phyloP scores from a whole-genome alignment of 2,888 invertebrate genomes.

The Xanthorhoe spadicearia region DNA sequence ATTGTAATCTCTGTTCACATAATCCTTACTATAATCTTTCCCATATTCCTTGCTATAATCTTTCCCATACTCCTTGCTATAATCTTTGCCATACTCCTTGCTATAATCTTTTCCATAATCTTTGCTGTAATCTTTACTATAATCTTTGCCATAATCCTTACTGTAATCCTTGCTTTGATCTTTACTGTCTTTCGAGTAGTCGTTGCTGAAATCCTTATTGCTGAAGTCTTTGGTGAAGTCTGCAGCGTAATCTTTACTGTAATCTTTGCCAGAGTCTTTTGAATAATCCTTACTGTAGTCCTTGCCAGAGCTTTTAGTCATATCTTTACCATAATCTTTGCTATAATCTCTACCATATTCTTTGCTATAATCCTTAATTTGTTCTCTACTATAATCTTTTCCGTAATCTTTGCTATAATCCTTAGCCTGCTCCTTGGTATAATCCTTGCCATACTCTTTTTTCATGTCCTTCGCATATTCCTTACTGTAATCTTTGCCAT shows the following conservation, averaged over 20 bases:
- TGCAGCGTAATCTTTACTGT: constrained; percentile 59
- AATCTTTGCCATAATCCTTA: constrained; percentile 69
- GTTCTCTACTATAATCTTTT: constrained; percentile 39
- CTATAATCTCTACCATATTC: constrained; percentile 41
- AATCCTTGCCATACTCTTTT: constrained; percentile 33
- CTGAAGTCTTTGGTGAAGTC: constrained; percentile 47
- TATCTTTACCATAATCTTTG: constrained; percentile 41
- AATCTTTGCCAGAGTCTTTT: constrained; percentile 52
- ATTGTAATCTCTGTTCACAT: constrained; percentile 39
- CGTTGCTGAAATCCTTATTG: constrained; percentile 52
- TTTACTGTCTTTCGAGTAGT: constrained; percentile 20
- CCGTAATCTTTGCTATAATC: constrained; percentile 38
- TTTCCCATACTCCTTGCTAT: constrained; percentile 38
- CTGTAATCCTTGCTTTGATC: constrained; percentile 15
- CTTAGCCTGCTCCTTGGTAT: constrained; percentile 34
- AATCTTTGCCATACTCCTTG: constrained; percentile 44
- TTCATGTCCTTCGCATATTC: constrained; percentile 43
- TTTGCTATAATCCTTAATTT: constrained; percentile 36
- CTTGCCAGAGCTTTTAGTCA: constrained; percentile 32
- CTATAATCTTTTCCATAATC: constrained; percentile 26
- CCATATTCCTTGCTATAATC: constrained; percentile 38
- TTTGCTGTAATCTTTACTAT: constrained; percentile 18
- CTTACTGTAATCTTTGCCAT: constrained; percentile 38
- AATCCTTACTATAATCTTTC: constrained; percentile 42
- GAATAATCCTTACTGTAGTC: constrained; percentile 40